These are phyloP conservation scores for Nerophis lumbriciformis DNA, from an alignment of 2,113 vertebrate genomes.

Conservation along the genomic window DNA sequence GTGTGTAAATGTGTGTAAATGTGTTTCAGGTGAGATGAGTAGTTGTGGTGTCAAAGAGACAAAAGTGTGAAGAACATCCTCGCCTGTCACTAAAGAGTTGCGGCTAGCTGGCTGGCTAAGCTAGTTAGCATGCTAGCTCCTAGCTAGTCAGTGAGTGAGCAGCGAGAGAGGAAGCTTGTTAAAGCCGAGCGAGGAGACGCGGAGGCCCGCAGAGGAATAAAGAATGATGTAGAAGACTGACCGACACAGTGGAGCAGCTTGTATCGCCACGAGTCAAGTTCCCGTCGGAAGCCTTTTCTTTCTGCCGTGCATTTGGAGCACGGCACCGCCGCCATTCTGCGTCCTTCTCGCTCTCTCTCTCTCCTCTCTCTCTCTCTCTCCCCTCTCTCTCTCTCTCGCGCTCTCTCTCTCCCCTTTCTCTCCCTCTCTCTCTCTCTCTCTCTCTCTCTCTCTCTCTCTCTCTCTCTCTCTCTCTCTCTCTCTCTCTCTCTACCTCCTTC, in stretches of 20 bases:
- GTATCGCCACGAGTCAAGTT: conserved; percentile 96
- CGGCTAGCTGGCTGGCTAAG: conserved; percentile 29
- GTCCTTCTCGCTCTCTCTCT: conserved; percentile 55
- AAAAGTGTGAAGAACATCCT: conserved; percentile 57
- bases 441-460: too few species aligned
- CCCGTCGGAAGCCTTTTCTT: conserved; percentile 92
- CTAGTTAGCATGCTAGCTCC: conserved; percentile 34
- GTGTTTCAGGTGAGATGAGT: background rate
- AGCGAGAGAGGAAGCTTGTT: conserved; percentile 9
- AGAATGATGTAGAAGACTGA: conserved; percentile 27
- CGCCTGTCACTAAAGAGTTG: conserved; percentile 23
- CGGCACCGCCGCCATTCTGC: conserved; percentile 93
- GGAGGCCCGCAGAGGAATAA: too few species aligned
- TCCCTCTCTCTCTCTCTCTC: too few species aligned
- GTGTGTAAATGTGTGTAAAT: background rate
- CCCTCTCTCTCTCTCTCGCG: too few species aligned
- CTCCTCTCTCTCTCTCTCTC: conserved; percentile 40
- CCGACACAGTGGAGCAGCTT: conserved; percentile 94
- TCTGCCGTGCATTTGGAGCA: conserved; percentile 93
- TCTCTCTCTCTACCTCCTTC: background rate
- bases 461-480: background rate
- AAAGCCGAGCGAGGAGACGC: conserved; percentile 10
- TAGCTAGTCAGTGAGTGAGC: too few species aligned
- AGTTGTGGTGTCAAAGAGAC: conserved; percentile 70
- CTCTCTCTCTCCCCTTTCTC: too few species aligned